Conservation (phyloP, 2,888 invertebrate species). For the Eugnorisma glareosa region DNA sequence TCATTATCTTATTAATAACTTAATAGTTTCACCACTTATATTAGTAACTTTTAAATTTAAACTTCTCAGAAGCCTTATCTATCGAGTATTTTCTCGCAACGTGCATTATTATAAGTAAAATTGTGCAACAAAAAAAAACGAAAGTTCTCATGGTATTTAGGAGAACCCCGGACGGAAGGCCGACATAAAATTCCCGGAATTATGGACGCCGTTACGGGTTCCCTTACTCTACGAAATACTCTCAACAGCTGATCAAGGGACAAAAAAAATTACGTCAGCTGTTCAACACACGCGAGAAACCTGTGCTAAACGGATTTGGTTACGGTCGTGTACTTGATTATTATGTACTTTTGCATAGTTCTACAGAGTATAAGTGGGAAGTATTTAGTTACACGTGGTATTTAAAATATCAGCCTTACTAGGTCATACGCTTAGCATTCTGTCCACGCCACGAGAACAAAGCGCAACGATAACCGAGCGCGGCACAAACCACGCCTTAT, state of each 20-base stretch:
- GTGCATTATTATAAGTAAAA: not conserved
- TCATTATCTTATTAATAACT: no score
- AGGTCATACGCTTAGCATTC: conserved; percentile 7
- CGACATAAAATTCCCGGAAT: conserved; percentile 56
- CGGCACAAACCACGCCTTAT: conserved; percentile 23
- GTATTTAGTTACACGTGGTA: conserved; percentile 8
- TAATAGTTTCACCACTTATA: not conserved
- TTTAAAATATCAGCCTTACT: conserved; percentile 11
- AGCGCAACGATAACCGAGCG: conserved; percentile 26
- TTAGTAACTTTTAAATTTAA: not conserved
- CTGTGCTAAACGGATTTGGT: conserved; percentile 17
- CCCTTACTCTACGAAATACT: conserved; percentile 36
- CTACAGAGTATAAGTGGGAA: not conserved
- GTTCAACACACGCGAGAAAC: conserved; percentile 30
- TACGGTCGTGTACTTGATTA: conserved; percentile 3
- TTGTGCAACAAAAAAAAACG: conserved; percentile 31
- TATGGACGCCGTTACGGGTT: conserved; percentile 48
- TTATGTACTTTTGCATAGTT: not conserved
- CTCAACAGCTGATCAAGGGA: conserved; percentile 52
- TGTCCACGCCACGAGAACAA: conserved; percentile 40
- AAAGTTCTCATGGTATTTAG: conserved; percentile 32
- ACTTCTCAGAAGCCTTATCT: not conserved
- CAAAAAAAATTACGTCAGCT: conserved; percentile 50
- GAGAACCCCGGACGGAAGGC: conserved; percentile 52
- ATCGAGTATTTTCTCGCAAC: conserved; percentile 3